Conservation (phyloP, 2,888 invertebrate genomes). For the Oscheius onirici region DNA sequence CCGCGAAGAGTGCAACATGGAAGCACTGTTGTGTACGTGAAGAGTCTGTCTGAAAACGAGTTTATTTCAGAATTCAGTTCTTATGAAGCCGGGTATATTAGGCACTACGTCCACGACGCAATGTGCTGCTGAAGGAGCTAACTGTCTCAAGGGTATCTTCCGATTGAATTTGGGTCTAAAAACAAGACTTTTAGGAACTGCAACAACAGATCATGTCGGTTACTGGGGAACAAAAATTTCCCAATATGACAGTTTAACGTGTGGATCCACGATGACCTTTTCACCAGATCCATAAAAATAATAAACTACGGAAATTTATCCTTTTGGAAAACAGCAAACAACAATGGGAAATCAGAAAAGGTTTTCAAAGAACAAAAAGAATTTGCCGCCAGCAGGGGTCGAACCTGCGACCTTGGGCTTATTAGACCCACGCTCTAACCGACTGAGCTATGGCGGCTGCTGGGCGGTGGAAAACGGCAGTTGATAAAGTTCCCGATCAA, state of each 20-base stretch:
- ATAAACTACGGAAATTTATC: no score
- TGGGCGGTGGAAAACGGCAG: no score
- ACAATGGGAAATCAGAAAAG: no score
- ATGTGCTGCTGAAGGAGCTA: background rate
- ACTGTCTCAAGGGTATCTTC: background rate
- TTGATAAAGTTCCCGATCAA: no score
- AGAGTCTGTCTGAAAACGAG: background rate
- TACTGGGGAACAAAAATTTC: background rate
- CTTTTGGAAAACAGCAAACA: no score
- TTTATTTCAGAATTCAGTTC: background rate
- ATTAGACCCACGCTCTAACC: slow-evolving; percentile 72
- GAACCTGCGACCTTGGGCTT: slow-evolving; percentile 71
- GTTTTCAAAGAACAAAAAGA: no score
- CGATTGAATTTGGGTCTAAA: background rate
- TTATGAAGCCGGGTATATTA: background rate
- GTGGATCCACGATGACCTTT: slow-evolving; percentile 20
- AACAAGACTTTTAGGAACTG: background rate
- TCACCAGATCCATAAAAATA: background rate
- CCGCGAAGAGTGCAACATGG: background rate
- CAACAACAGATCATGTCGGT: background rate
- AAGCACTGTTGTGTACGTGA: slow-evolving; percentile 18
- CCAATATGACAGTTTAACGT: slow-evolving; percentile 14
- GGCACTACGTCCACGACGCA: background rate
- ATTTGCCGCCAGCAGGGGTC: slow-evolving; percentile 70
- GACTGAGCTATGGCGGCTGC: slow-evolving; percentile 70